A percentile compares a stretch with the other conserved stretches of the same genome.
Evolutionary conservation across 2,113 vertebrate species (phyloP).

Genomic region (Oreochromis niloticus): DNA sequence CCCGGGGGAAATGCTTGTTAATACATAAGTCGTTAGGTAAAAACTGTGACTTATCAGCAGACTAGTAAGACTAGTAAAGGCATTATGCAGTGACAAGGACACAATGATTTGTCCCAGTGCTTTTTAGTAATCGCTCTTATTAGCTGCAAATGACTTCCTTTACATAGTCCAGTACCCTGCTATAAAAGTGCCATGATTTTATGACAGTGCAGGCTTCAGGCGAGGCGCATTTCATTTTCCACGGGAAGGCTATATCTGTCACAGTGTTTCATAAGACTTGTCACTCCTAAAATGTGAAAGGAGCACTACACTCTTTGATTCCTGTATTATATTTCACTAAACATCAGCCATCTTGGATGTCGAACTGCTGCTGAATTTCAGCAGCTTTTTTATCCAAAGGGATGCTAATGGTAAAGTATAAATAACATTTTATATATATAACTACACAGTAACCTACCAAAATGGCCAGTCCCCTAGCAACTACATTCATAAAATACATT

Average conservation of each 20-base stretch:
- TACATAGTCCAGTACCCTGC: conserved; percentile 43
- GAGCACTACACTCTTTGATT: conserved; percentile 26
- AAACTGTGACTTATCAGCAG: conserved; percentile 27
- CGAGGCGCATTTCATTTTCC: conserved; percentile 51
- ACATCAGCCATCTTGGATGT: conserved; percentile 11
- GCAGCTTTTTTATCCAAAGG: not conserved
- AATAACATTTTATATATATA: not conserved
- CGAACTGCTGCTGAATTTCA: conserved; percentile 21
- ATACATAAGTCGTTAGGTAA: not conserved
- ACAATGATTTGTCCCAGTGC: conserved; percentile 54
- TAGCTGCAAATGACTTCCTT: conserved; percentile 51
- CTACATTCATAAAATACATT: not conserved
- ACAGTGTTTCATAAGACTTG: conserved; percentile 48
- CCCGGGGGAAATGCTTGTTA: conserved; percentile 24
- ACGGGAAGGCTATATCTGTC: conserved; percentile 42
- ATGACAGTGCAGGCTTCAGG: conserved; percentile 39
- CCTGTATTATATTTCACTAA: conserved; percentile 46
- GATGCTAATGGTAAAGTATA: not conserved
- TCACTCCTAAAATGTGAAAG: conserved; percentile 53
- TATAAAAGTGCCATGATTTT: conserved; percentile 60
- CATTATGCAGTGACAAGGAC: conserved; percentile 39
- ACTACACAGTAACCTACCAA: not conserved
- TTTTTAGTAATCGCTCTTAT: conserved; percentile 47
- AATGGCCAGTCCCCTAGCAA: not conserved
- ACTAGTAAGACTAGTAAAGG: conserved; percentile 14